Percentiles rank a stretch among this genome's conserved stretches.
Evolutionary conservation across 2,888 invertebrate genomes (phyloP).

Genomic region (Trissolcus japonicus): DNA sequence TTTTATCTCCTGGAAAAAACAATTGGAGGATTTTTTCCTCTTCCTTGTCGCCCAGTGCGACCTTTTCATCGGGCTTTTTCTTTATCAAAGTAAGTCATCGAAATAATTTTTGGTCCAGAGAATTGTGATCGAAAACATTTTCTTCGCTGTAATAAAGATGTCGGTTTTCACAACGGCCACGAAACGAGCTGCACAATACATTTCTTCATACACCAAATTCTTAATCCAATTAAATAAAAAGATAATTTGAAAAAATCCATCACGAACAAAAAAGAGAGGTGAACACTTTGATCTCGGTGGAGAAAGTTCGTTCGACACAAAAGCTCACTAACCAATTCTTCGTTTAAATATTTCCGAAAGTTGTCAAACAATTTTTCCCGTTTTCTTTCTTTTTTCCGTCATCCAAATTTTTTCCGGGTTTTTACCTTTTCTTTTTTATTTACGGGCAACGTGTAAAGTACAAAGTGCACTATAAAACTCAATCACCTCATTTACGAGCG

Average conservation of each 20-base stretch:
- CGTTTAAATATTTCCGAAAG: slow-evolving; percentile 33
- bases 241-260: slow-evolving; percentile 9
- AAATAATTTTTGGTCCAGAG: not conserved
- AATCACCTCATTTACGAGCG: slow-evolving; percentile 30
- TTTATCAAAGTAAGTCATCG: slow-evolving; percentile 2
- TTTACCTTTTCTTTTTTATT: not conserved
- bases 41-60: not conserved
- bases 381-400: not conserved
- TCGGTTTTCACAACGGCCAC: not conserved
- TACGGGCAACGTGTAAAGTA: slow-evolving; percentile 19
- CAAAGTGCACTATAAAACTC: slow-evolving; percentile 26
- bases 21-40: too few species aligned
- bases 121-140: too few species aligned
- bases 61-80: not conserved
- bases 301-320: slow-evolving; percentile 26
- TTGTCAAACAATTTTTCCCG: slow-evolving; percentile 24
- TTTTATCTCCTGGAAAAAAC: too few species aligned
- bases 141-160: too few species aligned
- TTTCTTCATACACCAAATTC: slow-evolving; percentile 1
- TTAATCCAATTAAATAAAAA: slow-evolving; percentile 24
- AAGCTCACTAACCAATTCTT: slow-evolving; percentile 3
- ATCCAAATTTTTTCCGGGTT: not conserved
- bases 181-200: not conserved
- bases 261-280: slow-evolving; percentile 5
- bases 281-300: slow-evolving; percentile 29